Evolutionary conservation across 2,797 vertebrate species (phyloP).

Genomic region (Falco novaeseelandiae): DNA sequence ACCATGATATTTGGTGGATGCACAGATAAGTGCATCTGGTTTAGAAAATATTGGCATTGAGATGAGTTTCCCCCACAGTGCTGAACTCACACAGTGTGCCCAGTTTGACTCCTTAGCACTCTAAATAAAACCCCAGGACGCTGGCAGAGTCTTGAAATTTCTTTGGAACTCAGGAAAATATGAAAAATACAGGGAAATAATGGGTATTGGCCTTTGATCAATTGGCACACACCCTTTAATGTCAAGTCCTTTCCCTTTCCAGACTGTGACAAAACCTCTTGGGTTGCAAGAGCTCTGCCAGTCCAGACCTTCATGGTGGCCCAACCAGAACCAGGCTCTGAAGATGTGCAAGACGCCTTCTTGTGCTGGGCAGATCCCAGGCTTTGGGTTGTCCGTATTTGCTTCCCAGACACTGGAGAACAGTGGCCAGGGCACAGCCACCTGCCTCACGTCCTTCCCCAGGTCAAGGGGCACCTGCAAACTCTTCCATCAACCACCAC

Average conservation of each 20-base stretch:
- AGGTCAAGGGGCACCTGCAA: background rate
- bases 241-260: background rate
- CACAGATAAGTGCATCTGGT: background rate
- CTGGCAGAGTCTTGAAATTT: constrained; percentile 32
- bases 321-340: background rate
- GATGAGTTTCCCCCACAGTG: background rate
- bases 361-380: background rate
- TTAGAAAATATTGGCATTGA: constrained; percentile 32
- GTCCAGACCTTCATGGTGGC: background rate
- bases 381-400: background rate
- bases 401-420: background rate
- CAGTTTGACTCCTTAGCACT: constrained; percentile 35
- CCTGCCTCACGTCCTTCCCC: background rate
- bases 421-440: background rate
- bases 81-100: constrained; percentile 25
- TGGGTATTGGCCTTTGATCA: background rate
- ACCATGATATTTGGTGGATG: background rate
- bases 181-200: background rate
- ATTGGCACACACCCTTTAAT: background rate
- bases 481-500: background rate
- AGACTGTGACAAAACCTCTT: background rate
- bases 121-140: constrained; percentile 41
- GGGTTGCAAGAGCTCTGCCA: background rate
- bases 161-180: background rate
- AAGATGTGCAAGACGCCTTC: background rate